Evolutionary conservation across 2,888 invertebrate genomes (phyloP).

Genomic region (Glaucopsyche alexis): DNA sequence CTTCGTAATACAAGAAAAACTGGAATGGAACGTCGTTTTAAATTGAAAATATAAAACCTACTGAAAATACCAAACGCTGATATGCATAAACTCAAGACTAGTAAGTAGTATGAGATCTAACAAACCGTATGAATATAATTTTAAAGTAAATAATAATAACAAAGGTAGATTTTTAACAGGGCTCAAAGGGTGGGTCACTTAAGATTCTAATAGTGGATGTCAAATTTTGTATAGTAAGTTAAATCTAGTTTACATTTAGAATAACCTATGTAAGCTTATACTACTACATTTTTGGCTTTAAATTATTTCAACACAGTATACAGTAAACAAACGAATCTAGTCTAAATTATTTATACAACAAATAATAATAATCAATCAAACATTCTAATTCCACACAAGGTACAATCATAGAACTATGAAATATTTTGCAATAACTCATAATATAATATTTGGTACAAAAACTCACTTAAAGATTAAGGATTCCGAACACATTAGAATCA

Average conservation of each 20-base stretch:
- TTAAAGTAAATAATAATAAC: background rate
- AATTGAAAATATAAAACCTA: background rate
- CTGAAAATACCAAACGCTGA: background rate
- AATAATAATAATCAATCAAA: background rate
- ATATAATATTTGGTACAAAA: background rate
- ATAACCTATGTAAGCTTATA: conserved; percentile 18
- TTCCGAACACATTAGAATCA: conserved; percentile 1
- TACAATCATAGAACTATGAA: background rate
- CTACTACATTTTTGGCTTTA: conserved; percentile 3
- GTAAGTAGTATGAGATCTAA: background rate
- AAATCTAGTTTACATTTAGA: conserved; percentile 19
- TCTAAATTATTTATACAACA: background rate
- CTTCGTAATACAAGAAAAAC: background rate
- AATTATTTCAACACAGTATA: conserved; percentile 12
- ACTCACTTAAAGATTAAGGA: background rate
- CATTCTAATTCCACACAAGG: background rate
- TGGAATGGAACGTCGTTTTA: background rate
- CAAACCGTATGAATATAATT: background rate
- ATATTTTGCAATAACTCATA: background rate
- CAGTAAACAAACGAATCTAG: background rate
- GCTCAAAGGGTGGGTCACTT: background rate
- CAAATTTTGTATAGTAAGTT: conserved; percentile 4
- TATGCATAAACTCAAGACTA: background rate
- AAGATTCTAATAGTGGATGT: background rate
- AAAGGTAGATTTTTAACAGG: background rate